phyloP scores from a whole-genome alignment of 2,113 vertebrate species.

The Oreotrochilus melanogaster region DNA sequence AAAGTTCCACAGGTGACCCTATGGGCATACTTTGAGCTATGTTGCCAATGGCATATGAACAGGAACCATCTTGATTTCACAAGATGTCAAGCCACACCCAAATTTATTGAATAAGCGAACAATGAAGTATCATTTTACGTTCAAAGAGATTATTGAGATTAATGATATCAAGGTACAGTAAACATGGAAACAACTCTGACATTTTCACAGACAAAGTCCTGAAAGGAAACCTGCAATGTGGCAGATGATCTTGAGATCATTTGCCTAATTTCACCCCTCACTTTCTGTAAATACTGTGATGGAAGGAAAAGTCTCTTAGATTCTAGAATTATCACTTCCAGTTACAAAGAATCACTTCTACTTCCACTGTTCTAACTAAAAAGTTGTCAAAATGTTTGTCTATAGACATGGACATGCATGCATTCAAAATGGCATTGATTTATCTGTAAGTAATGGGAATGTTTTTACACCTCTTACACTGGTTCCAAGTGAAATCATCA shows the following conservation, averaged over 20 bases:
- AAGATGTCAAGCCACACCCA: background rate
- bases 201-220: background rate
- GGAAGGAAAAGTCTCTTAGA: background rate
- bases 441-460: background rate
- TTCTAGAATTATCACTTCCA: background rate
- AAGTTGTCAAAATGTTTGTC: background rate
- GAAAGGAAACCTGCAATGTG: background rate
- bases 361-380: background rate
- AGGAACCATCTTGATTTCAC: background rate
- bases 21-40: background rate
- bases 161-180: background rate
- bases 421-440: background rate
- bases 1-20: background rate
- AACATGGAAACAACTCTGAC: background rate
- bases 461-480: conserved; percentile 10
- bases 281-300: background rate
- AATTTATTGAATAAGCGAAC: background rate
- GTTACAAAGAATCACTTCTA: background rate
- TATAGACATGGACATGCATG: background rate
- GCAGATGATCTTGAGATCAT: background rate
- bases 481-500: conserved; percentile 44
- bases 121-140: background rate
- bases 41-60: background rate
- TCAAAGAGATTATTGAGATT: background rate
- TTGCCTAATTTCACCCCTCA: background rate